Conservation (phyloP, 2,797 vertebrate genomes). For the Coendou prehensilis region DNA sequence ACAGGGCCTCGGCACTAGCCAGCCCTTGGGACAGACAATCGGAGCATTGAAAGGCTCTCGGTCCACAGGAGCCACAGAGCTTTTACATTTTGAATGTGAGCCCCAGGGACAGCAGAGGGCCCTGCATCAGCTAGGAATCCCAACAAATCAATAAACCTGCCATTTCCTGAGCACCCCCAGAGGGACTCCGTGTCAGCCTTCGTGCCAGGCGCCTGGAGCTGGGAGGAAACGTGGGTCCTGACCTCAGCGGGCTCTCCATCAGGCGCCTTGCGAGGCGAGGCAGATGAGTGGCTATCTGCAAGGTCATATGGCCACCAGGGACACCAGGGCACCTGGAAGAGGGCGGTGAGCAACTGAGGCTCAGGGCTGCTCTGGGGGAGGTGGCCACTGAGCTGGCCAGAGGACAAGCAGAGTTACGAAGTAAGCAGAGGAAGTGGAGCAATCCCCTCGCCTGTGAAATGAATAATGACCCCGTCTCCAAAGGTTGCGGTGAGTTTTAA, state of each 20-base stretch:
- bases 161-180: not conserved
- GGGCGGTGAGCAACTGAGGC: not conserved
- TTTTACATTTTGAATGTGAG: not conserved
- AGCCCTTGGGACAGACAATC: not conserved
- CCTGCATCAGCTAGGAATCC: not conserved
- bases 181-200: not conserved
- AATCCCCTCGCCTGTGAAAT: accelerated
- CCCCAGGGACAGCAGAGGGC: not conserved
- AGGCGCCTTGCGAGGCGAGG: accelerated
- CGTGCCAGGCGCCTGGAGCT: not conserved
- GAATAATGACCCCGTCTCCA: not conserved
- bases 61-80: not conserved
- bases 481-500: not conserved
- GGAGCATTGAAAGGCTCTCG: not conserved
- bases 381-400: not conserved
- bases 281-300: accelerated
- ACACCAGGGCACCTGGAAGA: not conserved
- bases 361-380: not conserved
- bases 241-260: not conserved
- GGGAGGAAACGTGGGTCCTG: not conserved
- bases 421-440: not conserved
- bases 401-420: not conserved
- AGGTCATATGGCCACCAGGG: accelerated
- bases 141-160: not conserved
- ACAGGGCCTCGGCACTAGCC: not conserved